These are phyloP conservation scores for Aphelocoma californica DNA, from an alignment of 2,797 vertebrate genomes.

Conservation along the genomic window DNA sequence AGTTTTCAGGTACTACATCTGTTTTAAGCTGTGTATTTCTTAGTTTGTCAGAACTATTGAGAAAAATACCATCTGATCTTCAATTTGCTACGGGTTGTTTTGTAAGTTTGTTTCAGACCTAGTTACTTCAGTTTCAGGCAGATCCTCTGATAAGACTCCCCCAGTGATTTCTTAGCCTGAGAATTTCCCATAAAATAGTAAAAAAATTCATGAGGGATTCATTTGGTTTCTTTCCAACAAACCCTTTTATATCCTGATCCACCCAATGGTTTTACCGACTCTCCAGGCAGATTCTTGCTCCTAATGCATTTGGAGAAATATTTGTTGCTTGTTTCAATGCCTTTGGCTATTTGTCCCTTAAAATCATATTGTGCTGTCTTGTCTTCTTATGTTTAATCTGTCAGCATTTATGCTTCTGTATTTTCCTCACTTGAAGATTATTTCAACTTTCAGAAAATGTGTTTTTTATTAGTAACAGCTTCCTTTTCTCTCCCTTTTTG, in stretches of 20 bases:
- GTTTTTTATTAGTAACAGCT: background rate
- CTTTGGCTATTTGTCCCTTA: background rate
- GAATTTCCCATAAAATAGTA: background rate
- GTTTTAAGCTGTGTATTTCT: background rate
- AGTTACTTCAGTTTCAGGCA: background rate
- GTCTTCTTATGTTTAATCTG: background rate
- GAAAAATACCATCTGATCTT: background rate
- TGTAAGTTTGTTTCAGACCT: background rate
- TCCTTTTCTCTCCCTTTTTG: background rate
- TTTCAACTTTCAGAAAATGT: background rate
- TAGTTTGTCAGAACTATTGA: background rate
- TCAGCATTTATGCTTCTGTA: background rate
- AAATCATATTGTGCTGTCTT: background rate
- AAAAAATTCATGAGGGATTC: background rate
- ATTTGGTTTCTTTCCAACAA: slow-evolving; percentile 6
- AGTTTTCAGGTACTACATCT: background rate
- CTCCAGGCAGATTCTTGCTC: background rate
- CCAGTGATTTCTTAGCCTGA: background rate
- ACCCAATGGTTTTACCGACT: background rate
- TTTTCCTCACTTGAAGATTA: background rate
- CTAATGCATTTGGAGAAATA: background rate
- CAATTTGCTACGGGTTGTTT: background rate
- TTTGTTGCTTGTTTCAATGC: background rate
- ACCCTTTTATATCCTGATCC: background rate
- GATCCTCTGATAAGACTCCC: background rate